Conservation (phyloP, 2,888 invertebrate species). For the Brachynemurus nebulosus region DNA sequence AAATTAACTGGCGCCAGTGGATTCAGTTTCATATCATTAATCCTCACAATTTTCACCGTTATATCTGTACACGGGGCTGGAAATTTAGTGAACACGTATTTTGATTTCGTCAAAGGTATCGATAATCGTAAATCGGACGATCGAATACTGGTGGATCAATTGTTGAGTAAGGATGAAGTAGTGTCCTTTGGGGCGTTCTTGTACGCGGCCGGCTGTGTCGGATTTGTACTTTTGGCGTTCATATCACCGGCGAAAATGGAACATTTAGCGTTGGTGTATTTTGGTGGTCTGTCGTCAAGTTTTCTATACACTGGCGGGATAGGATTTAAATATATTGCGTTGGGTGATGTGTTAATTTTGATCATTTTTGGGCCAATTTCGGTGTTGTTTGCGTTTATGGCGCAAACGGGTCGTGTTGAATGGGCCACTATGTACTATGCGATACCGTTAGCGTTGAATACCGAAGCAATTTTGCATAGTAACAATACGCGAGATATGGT, state of each 20-base stretch:
- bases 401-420: slow-evolving; percentile 83
- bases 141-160: slow-evolving; percentile 85
- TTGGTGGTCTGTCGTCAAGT: slow-evolving; percentile 87
- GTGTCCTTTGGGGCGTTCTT: slow-evolving; percentile 79
- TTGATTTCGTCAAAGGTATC: slow-evolving; percentile 86
- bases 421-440: slow-evolving; percentile 88
- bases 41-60: slow-evolving; percentile 74
- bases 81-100: slow-evolving; percentile 93
- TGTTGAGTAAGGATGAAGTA: slow-evolving; percentile 68
- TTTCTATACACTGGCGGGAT: slow-evolving; percentile 95
- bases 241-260: slow-evolving; percentile 89
- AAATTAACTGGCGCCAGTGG: slow-evolving; percentile 59
- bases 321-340: slow-evolving; percentile 87
- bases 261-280: slow-evolving; percentile 85
- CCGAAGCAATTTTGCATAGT: slow-evolving; percentile 89
- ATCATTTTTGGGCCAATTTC: slow-evolving; percentile 90
- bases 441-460: slow-evolving; percentile 83
- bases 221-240: slow-evolving; percentile 60
- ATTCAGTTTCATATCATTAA: slow-evolving; percentile 65
- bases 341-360: slow-evolving; percentile 84
- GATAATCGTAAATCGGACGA: slow-evolving; percentile 90
- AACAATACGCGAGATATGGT: slow-evolving; percentile 90
- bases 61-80: slow-evolving; percentile 91
- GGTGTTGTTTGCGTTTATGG: slow-evolving; percentile 84
- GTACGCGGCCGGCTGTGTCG: slow-evolving; percentile 74